Evolutionary conservation across 2,113 vertebrate species (phyloP), one percentile per base, ranked within the genome.

Genomic region (Craseonycteris thonglongyai): DNA sequence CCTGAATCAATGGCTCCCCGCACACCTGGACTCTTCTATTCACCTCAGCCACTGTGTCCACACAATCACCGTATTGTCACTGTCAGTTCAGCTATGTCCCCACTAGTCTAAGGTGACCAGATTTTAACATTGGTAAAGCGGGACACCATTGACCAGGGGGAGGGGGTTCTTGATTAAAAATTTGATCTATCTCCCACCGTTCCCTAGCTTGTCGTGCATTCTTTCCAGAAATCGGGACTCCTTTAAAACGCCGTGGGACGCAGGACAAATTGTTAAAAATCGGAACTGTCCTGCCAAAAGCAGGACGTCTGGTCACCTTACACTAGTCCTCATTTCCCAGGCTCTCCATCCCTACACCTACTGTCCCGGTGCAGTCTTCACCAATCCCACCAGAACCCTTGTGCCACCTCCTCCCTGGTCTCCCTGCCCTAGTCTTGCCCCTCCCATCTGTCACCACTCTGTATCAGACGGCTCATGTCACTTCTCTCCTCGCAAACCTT

Each of bases 1-100:
- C 15, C 40, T 21, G 26, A 18, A 24, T 35, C 51, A 11, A 3
- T 5, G 65, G 40, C 49, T 58, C 45, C 78, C 66, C 21, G 22
- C 3, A 45, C 40, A 4, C 38, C 26, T 1, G 26, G 42, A 1
- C 28, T 6, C 45, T 28, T 12, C 79, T 65, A 3, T 35, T 28
- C 35, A 16, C 78, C 80, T 7, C 26, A 6, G 33, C 42, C 30
- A 22, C 30, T 0, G 56, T 4, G 49, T 30, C 38, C 33, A 0
- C 30, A 49, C 24, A 8, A 2, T 47, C 49, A 1, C 1, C 0
- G 33, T 10, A 2, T 8, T 14, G 3, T 42, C 8, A 0, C 7
- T 1, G 2, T 33, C 16, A 14, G 40, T 26, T 66, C 21, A 28
- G 78, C 88, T 28, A 0, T 22, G 2, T 4, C n/a, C n/a, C n/a